Evolutionary conservation across 2,113 vertebrate species (phyloP), one percentile per base, ranked within the genome.

Genomic region (Atractosteus spatula): DNA sequence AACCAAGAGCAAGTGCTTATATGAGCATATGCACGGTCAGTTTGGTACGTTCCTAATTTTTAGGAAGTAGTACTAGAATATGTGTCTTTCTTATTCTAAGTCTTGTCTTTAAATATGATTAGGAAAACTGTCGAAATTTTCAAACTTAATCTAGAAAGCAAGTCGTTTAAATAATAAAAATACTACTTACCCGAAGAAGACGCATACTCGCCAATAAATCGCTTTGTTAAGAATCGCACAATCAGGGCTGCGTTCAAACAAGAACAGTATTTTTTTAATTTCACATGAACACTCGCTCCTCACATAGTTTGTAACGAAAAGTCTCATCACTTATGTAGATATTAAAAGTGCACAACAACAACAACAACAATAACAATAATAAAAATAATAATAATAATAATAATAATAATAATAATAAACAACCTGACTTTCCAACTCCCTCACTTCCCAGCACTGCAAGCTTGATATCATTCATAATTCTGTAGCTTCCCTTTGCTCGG

Each of bases 201-300:
- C 13, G 93, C 91, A 75, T 95, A 95, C 78, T 95, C 94, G 0
- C 93, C 94, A 78, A 95, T 95, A 80, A 94, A 95, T 0, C 93
- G 66, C 73, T 87, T 80, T 0, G 94, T 95, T 41, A 95, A 89
- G 78, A 95, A 96, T 0, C 94, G 87, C 66, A 95, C 95, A 0
- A 91, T 89, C 54, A 95, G 91, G 7, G 95, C 94, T 97, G 87
- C 69, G 77, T 78, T 73, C 51, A 56, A 44, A 77, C 6, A 17
- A 76, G 84, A 54, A 3, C 70, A 10, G 56, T 1, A 0, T 29
- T 56, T 2, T 0, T 3, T 72, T 7, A n/a, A 29, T 42, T 29
- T 29, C 47, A 5, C 47, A 51, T 51, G 5, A 51, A 51, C 47
- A 5, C 47, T 10, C 1, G 47, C 47, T 10, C 47, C 10, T 51